Conservation (phyloP, 2,888 invertebrate species). For the Cepaea hortensis region DNA sequence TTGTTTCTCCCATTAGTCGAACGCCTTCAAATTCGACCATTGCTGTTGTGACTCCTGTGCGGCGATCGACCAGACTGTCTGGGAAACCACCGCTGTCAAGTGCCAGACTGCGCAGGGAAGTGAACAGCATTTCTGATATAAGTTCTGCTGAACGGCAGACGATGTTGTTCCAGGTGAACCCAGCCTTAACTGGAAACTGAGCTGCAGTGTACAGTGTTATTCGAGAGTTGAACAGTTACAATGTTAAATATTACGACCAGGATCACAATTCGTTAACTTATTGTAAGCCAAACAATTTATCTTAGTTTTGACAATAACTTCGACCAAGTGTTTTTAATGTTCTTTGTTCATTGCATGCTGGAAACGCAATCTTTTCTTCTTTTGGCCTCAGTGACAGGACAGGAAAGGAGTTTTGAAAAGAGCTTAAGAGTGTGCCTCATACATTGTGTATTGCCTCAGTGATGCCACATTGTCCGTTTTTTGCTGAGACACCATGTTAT, state of each 20-base stretch:
- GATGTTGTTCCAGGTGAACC: slow-evolving; percentile 39
- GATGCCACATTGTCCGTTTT: too few relatives aligned
- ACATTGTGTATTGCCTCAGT: too few relatives aligned
- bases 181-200: slow-evolving; percentile 7
- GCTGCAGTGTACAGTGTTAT: neutral
- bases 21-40: neutral
- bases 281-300: neutral
- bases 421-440: too few relatives aligned
- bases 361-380: too few relatives aligned
- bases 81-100: neutral
- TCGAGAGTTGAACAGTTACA: neutral
- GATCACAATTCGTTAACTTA: neutral
- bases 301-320: too few relatives aligned
- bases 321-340: too few relatives aligned
- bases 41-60: slow-evolving; percentile 43
- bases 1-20: neutral
- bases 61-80: slow-evolving; percentile 35
- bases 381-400: too few relatives aligned
- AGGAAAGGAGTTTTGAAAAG: too few relatives aligned
- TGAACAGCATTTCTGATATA: slow-evolving; percentile 35
- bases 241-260: neutral
- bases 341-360: too few relatives aligned
- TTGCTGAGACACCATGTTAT: too few relatives aligned
- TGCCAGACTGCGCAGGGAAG: slow-evolving; percentile 16
- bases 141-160: slow-evolving; percentile 15